Evolutionary conservation across 2,888 invertebrate genomes (phyloP).

Genomic region (Calameuta pallipes): DNA sequence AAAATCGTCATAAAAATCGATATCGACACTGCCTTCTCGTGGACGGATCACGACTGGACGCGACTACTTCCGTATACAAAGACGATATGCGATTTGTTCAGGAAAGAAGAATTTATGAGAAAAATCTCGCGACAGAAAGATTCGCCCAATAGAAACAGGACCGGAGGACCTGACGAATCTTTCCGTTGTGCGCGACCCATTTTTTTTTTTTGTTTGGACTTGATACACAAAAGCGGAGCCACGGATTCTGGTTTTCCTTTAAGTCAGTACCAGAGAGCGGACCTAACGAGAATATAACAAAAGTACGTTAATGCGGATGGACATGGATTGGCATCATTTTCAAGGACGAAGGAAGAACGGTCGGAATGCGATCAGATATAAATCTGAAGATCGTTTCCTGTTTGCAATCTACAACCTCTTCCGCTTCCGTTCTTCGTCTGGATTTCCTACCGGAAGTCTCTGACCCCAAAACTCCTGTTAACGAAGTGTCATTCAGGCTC

Average conservation of each 20-base stretch:
- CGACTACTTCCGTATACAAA: neutral
- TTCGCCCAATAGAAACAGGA: neutral
- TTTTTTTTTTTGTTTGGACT: neutral
- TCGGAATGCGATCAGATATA: neutral
- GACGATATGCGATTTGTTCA: neutral
- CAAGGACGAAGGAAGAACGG: neutral
- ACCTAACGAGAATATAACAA: neutral
- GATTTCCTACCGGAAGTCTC: neutral
- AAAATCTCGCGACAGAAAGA: neutral
- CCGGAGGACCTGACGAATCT: neutral
- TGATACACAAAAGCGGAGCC: neutral
- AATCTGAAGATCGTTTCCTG: neutral
- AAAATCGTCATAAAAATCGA: neutral
- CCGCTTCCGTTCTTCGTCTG: neutral
- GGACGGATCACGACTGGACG: neutral
- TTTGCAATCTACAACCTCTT: neutral
- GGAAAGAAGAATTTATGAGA: neutral
- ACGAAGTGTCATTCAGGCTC: conserved; percentile 16
- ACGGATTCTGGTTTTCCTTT: neutral
- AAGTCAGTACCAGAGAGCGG: neutral
- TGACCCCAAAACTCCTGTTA: neutral
- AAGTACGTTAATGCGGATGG: neutral
- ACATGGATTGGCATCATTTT: neutral
- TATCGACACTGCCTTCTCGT: neutral
- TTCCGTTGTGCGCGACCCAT: neutral